Evolutionary conservation across 2,797 vertebrate genomes (phyloP), one percentile per base, ranked within the genome.

Genomic region (Orientallactaga sibirica): DNA sequence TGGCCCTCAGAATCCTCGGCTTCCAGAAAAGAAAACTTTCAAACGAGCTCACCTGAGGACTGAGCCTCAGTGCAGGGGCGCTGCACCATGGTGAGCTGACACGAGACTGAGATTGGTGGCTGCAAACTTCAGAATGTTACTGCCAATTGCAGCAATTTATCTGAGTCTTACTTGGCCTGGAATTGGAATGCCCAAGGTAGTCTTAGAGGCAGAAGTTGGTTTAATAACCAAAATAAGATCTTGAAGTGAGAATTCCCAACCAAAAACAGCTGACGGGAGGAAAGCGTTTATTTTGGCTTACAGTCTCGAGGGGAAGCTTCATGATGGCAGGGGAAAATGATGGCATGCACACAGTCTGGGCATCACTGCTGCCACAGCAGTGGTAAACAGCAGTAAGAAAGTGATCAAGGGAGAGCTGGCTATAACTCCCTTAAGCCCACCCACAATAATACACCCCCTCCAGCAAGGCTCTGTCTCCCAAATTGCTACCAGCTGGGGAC

Each of bases 131-230:
- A 73, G 79, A 75, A 79, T 80, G 43, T 80, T 96, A 29, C 94
- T 97, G 97, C 96, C 96, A 97, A 33, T 98, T 94, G 93, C 1
- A 62, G 68, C 62, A 94, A 52, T 82, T 97, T 96, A 90, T 96
- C 86, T 94, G 89, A 89, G 41, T 89, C 92, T 93, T 86, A 89
- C 11, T 96, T 11, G 94, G 94, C 5, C 73, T 89, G 78, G 96
- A 97, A 97, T 90, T 88, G 86, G 88, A 96, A 71, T 76, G 61
- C 48, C 86, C 12, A 29, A 78, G n/a, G 76, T 20, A 89, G 90
- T 93, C 73, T 97, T 52, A 67, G 55, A 85, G 48, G 64, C 71
- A 37, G 88, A 88, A 89, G 92, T 33, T 66, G 37, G 66, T 61
- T 94, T 94, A 78, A 81, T 94, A 82, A 90, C 41, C 1, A 29